Percentiles rank a stretch among this genome's conserved stretches.
Evolutionary conservation across 2,888 invertebrate genomes (phyloP).

Genomic region (Stratiomys singularior): DNA sequence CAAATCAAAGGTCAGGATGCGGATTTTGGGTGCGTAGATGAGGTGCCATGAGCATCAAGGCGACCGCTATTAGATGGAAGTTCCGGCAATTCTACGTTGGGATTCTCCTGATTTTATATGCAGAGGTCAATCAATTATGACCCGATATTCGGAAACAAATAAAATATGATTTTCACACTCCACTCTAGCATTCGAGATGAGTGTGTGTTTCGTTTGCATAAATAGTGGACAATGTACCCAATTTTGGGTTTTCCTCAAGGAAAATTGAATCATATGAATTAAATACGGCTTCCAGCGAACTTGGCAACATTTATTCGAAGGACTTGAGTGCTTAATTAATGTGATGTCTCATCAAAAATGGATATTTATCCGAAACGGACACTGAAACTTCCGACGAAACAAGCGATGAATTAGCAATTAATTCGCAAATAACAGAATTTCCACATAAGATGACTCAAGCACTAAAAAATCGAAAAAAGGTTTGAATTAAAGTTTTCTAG

Average conservation of each 20-base stretch:
- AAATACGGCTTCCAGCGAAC: no score
- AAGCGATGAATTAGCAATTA: no score
- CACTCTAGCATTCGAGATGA: neutral
- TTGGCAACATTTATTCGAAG: no score
- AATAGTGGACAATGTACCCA: neutral
- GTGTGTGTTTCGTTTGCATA: neutral
- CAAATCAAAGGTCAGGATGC: neutral
- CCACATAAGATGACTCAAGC: no score
- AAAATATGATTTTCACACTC: neutral
- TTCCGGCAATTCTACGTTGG: constrained; percentile 15
- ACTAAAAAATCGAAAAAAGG: no score
- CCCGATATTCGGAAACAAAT: neutral
- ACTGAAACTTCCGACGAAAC: no score
- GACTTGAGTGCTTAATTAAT: no score
- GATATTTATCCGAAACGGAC: no score
- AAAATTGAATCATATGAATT: constrained; percentile 1
- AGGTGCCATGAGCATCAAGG: neutral
- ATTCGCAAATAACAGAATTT: no score
- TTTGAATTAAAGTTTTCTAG: no score
- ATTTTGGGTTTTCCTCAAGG: constrained; percentile 20
- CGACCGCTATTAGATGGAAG: neutral
- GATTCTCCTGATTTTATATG: neutral
- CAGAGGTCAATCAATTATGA: neutral
- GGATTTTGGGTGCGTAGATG: neutral
- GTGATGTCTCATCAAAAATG: no score